Evolutionary conservation across 2,797 vertebrate species (phyloP).

Genomic region (Anolis apletophallus): DNA sequence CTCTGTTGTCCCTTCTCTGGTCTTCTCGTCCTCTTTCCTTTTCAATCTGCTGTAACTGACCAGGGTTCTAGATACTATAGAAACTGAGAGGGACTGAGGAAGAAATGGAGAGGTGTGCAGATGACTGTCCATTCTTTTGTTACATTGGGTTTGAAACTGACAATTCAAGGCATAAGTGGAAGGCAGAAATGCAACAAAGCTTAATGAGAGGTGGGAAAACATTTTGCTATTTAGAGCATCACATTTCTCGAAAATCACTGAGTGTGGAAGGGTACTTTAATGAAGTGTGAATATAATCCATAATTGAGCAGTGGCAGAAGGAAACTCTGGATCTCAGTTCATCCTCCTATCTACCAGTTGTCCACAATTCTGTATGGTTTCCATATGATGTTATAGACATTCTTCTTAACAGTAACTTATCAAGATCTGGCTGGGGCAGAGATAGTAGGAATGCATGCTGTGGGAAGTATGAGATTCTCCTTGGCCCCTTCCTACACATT

Average conservation of each 20-base stretch:
- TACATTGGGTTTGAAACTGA: neutral
- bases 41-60: neutral
- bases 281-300: neutral
- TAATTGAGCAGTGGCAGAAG: no score
- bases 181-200: neutral
- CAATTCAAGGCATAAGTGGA: neutral
- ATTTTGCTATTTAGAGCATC: neutral
- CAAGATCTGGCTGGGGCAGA: neutral
- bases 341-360: no score
- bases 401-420: no score
- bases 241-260: neutral
- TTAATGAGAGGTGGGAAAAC: neutral
- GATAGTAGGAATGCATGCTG: neutral
- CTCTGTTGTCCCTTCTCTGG: neutral
- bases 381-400: no score
- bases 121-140: no score
- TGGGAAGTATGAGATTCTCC: neutral
- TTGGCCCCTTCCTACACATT: slow-evolving; percentile 3
- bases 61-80: neutral
- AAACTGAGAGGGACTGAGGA: neutral
- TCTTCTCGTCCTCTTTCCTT: neutral
- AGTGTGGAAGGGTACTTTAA: neutral
- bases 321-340: no score
- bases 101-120: neutral
- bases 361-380: no score